Base-by-base conservation (phyloP, 2,113 vertebrate genomes). In the Hiodon tergisus region DNA sequence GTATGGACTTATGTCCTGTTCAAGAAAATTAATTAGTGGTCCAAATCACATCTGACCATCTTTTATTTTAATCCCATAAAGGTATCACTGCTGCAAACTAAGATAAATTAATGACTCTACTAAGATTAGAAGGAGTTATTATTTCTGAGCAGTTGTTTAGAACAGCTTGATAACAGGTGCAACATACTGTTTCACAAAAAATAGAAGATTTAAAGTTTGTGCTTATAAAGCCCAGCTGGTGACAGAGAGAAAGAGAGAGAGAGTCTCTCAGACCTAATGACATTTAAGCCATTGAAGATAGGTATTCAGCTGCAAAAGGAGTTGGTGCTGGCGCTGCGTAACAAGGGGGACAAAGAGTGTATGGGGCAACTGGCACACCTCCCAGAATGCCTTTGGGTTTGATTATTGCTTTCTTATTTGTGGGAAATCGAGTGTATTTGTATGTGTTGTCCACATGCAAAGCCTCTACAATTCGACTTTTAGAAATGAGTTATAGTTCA, bases 261-360 rank as follows among this genome's bases (percentile, higher is more conserved):
- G 31, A 31, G 31, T 31, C 31, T 31, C 31, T 31, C 31, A 31
- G 31, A 31, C 31, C 31, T 31, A 31, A 31, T 31, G 31, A 31
- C 31, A 50, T 47, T 47, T 48, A 13, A 9, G 46, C 65, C 13
- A 47, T 67, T 50, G 6, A 47, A 48, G 11, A 67, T 14, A 48
- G 9, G 58, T 14, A 59, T 14, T 14, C 14, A 11, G 46, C 65
- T 11, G 46, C 65, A 10, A 13, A 47, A 50, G 8, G 17, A 5
- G 17, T 5, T 16, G 17, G 13, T 62, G 60, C 60, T 62, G 60
- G 17, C 17, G 60, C 17, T 6, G 60, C 14, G 14, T 16, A 62
- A 16, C 10, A 62, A 67, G 47, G 65, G 13, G 65, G 65, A 67
- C 51, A 74, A 65, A 63, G 55, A 66, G 50, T 47, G 6, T 72